These are phyloP conservation scores for Gymnothorax reevesii DNA, from an alignment of 2,797 vertebrate genomes.

Conservation along the genomic window DNA sequence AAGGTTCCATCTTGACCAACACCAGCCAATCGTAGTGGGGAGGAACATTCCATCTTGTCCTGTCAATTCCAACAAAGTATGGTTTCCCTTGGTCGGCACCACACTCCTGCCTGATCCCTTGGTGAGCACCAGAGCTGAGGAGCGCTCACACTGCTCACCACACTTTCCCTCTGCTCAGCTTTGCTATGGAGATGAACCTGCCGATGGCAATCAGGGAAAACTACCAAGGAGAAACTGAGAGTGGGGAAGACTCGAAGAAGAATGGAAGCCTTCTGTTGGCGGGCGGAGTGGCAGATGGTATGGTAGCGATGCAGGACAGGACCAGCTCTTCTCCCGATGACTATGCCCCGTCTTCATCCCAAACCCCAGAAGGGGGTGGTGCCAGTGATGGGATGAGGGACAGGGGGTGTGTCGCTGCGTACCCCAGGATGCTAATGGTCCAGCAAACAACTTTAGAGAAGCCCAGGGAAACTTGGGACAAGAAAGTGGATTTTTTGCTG, in stretches of 20 bases:
- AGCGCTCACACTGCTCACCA: slow-evolving; percentile 54
- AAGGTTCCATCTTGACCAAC: slow-evolving; percentile 7
- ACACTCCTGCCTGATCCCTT: slow-evolving; percentile 53
- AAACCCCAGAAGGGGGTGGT: slow-evolving; percentile 66
- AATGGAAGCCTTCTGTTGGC: slow-evolving; percentile 73
- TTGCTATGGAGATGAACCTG: slow-evolving; percentile 83
- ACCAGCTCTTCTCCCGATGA: slow-evolving; percentile 70
- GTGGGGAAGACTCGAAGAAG: slow-evolving; percentile 66
- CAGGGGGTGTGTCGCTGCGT: slow-evolving; percentile 48
- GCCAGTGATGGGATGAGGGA: slow-evolving; percentile 54
- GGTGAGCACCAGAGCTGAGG: slow-evolving; percentile 74
- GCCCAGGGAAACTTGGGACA: slow-evolving; percentile 92
- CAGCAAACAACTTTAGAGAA: slow-evolving; percentile 80
- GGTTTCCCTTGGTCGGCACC: slow-evolving; percentile 25
- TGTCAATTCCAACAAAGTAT: slow-evolving; percentile 38
- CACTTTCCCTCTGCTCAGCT: slow-evolving; percentile 50
- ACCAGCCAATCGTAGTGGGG: slow-evolving; percentile 5
- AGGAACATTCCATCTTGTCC: slow-evolving; percentile 39
- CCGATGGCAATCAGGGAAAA: slow-evolving; percentile 70
- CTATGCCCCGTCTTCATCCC: slow-evolving; percentile 77
- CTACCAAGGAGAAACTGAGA: slow-evolving; percentile 63
- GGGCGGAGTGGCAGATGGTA: slow-evolving; percentile 62
- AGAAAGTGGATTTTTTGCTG: slow-evolving; percentile 97
- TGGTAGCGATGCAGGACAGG: slow-evolving; percentile 65
- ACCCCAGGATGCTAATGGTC: slow-evolving; percentile 79